Base-by-base conservation (phyloP, 2,888 invertebrate genomes). In the Pedicia rivosa region DNA sequence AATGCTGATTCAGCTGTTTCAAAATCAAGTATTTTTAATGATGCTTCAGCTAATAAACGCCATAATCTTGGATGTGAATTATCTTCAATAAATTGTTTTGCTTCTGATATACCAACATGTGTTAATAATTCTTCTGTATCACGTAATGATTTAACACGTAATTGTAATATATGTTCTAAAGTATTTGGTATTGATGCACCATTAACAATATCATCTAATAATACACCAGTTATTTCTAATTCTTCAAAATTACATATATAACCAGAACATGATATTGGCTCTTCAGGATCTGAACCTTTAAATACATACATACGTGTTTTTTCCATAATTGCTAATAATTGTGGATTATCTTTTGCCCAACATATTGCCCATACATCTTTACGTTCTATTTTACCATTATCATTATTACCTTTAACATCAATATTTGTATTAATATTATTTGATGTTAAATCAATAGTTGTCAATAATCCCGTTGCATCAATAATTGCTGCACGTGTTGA, bases 311-410 rank as follows among this genome's bases (percentile, higher is more conserved):
- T 83, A 41, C 94, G 69, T 1, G 91, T 90, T 61, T 98, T 98
- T 59, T 99, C 98, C 71, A 94, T 92, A 42, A 92, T 73, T 0
- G 94, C 94, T 42, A 98, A 65, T 50, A 92, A 64, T 43, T 81
- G 76, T 0, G 92, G 82, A 65, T 95, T 92, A 54, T 97, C 97
- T 45, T 73, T 67, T 0, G 97, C 95, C 97, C 97, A 98, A 43
- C 78, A 74, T 62, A 94, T 82, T 37, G 87, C 84, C 98, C 98
- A 99, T 3, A 92, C 92, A 57, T 98, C 97, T 56, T 84, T 83
- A 20, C 84, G 66, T 52, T 90, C 87, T 44, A 84, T 73, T 45
- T 74, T 74, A 42, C 65, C 60, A 40, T 51, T 55, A 27, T 59
- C 63, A 46, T 50, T 62, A 35, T 35, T 35, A 13, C 20, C 19